phyloP scores from a whole-genome alignment of 2,797 vertebrate genomes.

The Leucoraja ocellata region DNA sequence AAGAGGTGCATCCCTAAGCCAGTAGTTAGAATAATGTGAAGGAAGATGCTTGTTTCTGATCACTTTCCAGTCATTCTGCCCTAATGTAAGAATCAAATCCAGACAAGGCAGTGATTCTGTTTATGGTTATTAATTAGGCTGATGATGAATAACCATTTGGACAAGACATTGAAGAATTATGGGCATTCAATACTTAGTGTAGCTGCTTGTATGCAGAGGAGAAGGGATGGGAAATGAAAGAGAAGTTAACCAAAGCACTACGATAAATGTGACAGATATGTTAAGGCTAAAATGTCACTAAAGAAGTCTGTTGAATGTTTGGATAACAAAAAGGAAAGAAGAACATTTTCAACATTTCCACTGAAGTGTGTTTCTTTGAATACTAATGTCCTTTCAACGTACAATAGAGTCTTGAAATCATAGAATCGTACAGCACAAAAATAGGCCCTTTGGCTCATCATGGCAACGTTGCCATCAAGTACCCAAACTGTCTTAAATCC shows the following conservation, averaged over 20 bases:
- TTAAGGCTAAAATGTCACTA: not conserved
- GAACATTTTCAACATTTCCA: not conserved
- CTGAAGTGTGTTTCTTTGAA: not conserved
- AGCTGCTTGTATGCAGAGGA: not conserved
- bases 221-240: not conserved
- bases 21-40: not conserved
- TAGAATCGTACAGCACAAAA: too few species aligned
- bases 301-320: not conserved
- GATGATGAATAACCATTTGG: not conserved
- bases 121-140: not conserved
- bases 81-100: not conserved
- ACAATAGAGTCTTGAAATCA: not conserved
- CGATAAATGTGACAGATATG: not conserved
- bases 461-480: too few species aligned
- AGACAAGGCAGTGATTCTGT: too few species aligned
- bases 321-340: not conserved
- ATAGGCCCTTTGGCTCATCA: too few species aligned
- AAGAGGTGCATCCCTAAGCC: too few species aligned
- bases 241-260: not conserved
- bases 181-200: not conserved
- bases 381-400: not conserved
- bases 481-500: too few species aligned
- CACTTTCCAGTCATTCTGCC: not conserved
- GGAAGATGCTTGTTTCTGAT: not conserved
- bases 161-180: not conserved